Evolutionary conservation across 2,797 vertebrate species (phyloP).

Genomic region (Anabacerthia variegaticeps): DNA sequence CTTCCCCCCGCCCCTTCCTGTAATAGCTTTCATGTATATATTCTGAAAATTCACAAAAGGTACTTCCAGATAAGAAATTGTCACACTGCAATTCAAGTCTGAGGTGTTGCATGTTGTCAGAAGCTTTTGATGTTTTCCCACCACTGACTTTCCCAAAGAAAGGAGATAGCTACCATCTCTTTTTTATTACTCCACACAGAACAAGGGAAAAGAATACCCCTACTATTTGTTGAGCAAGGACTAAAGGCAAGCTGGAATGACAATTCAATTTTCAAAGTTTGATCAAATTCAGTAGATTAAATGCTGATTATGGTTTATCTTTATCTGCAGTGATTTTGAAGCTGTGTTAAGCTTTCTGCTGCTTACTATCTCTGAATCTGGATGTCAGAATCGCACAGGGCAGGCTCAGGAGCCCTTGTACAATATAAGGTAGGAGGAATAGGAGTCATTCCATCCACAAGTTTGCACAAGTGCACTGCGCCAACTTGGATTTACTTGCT

Average conservation of each 20-base stretch:
- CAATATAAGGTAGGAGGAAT: neutral
- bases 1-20: fast-evolving
- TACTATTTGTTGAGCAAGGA: neutral
- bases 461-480: neutral
- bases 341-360: neutral
- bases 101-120: neutral
- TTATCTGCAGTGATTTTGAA: neutral
- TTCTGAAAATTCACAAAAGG: neutral
- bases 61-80: neutral
- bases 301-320: neutral
- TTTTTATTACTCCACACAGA: neutral
- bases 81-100: neutral
- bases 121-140: neutral
- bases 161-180: neutral
- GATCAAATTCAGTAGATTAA: neutral
- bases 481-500: neutral
- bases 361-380: neutral
- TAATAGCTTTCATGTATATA: neutral
- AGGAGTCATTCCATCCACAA: neutral
- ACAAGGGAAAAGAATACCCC: neutral
- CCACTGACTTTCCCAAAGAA: neutral
- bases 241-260: neutral
- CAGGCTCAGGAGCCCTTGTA: neutral
- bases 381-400: neutral
- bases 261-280: neutral